phyloP scores from a whole-genome alignment of 2,888 invertebrate species.

The Apeira syringaria region DNA sequence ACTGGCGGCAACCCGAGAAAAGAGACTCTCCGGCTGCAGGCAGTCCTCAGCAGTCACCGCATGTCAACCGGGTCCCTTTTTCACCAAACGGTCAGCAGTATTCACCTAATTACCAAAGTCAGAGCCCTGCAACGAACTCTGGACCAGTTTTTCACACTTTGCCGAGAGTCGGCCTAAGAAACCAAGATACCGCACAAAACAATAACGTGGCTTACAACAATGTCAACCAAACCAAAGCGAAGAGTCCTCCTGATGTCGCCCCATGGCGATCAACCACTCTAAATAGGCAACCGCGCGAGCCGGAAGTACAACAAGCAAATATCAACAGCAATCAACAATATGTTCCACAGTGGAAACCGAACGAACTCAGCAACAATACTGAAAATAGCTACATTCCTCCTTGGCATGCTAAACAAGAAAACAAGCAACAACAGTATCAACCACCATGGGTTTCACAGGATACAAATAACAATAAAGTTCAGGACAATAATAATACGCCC shows the following conservation, averaged over 20 bases:
- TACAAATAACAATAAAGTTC: slow-evolving; percentile 56
- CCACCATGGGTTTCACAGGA: slow-evolving; percentile 63
- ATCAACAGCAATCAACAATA: slow-evolving; percentile 56
- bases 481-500: slow-evolving; percentile 48
- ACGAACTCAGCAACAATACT: slow-evolving; percentile 56
- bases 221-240: slow-evolving; percentile 40
- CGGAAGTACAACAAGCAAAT: slow-evolving; percentile 47
- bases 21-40: slow-evolving; percentile 66
- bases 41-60: slow-evolving; percentile 56
- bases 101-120: slow-evolving; percentile 52
- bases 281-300: slow-evolving; percentile 57
- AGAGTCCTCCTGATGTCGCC: slow-evolving; percentile 53
- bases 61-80: slow-evolving; percentile 55
- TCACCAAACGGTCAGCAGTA: slow-evolving; percentile 24
- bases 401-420: slow-evolving; percentile 59
- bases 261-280: slow-evolving; percentile 73
- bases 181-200: slow-evolving; percentile 54
- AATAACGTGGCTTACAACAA: slow-evolving; percentile 59
- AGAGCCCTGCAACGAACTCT: slow-evolving; percentile 47
- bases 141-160: slow-evolving; percentile 64
- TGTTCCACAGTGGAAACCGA: slow-evolving; percentile 63
- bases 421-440: slow-evolving; percentile 52
- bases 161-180: slow-evolving; percentile 61
- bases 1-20: slow-evolving; percentile 75
- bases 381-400: slow-evolving; percentile 54